Evolutionary conservation across 2,797 vertebrate species (phyloP), one percentile per base, ranked within the genome.

Genomic region (Ataeniobius toweri): DNA sequence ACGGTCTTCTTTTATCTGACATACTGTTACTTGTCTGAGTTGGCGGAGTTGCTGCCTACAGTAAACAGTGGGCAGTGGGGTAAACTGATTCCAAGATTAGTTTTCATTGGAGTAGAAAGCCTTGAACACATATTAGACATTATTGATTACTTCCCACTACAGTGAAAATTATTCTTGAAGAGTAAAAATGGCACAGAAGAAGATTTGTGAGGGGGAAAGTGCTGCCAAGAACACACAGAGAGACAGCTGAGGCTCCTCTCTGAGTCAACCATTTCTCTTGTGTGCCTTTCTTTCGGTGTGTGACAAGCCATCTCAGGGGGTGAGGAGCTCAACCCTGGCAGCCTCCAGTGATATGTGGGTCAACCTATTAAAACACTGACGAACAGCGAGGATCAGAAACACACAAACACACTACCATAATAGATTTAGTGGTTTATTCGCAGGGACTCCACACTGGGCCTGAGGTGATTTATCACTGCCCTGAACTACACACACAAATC

Each of bases 281-380:
- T 85, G 79, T 74, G 77, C 85, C 80, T 74, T 46, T 83, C 72
- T 77, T 80, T 80, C 69, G 14, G 1, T 79, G 73, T 41, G 69
- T 86, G 82, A 88, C 81, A 78, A 56, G 73, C 5, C 72, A 4
- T 87, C 90, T 83, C 82, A 44, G 61, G 65, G 75, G 81, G 86
- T 83, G 56, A 63, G 75, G 48, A 74, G 77, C 75, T 80, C 73
- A 75, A 86, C 81, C 82, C 77, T 55, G 28, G 78, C 81, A 83
- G 75, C 63, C 77, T 80, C 81, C 78, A 73, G 69, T 80, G 78
- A 79, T 82, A 58, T 56, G 0, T 8, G 5, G 75, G 83, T 86
- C 83, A 75, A 77, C 80, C 83, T 86, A 89, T 91, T 86, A 86
- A 87, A 89, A 80, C 80, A 89, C 80, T 28, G 78, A 81, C 61